Evolutionary conservation across 2,113 vertebrate species (phyloP).

Genomic region (Oryzias curvinotus): DNA sequence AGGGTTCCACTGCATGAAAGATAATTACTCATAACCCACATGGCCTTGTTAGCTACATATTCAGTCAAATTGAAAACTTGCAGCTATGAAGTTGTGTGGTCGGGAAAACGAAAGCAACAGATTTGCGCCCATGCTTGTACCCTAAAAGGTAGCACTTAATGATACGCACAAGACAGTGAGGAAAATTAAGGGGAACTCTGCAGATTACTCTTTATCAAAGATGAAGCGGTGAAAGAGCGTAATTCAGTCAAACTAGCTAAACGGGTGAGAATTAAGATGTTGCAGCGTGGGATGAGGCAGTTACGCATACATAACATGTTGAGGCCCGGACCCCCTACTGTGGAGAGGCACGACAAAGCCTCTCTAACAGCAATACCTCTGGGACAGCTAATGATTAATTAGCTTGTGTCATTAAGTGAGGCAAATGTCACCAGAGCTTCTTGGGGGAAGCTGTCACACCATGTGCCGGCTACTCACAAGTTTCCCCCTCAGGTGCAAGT

Average conservation of each 20-base stretch:
- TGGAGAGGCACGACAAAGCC: conserved; percentile 85
- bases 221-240: conserved; percentile 57
- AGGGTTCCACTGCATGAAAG: conserved; percentile 53
- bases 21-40: conserved; percentile 59
- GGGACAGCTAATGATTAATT: conserved; percentile 99
- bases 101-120: conserved; percentile 32
- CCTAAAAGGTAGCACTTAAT: background rate
- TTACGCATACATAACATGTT: conserved; percentile 85
- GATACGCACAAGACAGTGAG: conserved; percentile 13
- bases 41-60: conserved; percentile 36
- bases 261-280: conserved; percentile 75
- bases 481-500: conserved; percentile 71
- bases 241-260: conserved; percentile 71
- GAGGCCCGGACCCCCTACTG: conserved; percentile 88
- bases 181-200: conserved; percentile 36
- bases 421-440: conserved; percentile 95
- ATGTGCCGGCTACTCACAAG: conserved; percentile 74
- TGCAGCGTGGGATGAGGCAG: conserved; percentile 75
- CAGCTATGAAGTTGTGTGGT: conserved; percentile 39
- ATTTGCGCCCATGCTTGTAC: conserved; percentile 22
- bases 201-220: conserved; percentile 58
- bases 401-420: conserved; percentile 97
- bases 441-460: conserved; percentile 86
- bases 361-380: conserved; percentile 90
- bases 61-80: conserved; percentile 7